Evolutionary conservation across 2,888 invertebrate genomes (phyloP).

Genomic region (Sesamia inferens): DNA sequence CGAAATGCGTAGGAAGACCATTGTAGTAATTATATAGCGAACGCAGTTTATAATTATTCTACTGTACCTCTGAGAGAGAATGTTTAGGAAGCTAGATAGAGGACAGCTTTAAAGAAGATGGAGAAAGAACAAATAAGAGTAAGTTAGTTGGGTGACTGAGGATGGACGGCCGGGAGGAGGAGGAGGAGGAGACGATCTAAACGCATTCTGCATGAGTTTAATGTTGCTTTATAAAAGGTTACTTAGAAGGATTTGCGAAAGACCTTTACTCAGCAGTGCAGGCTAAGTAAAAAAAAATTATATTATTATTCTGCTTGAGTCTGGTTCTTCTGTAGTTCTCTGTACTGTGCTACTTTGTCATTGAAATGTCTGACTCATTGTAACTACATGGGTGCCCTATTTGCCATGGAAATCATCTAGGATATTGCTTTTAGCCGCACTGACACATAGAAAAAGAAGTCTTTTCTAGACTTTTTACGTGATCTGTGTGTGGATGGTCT

Average conservation of each 20-base stretch:
- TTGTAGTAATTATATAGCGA: slow-evolving; percentile 11
- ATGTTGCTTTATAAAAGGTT: neutral
- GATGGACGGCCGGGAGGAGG: neutral
- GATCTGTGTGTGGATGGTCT: slow-evolving; percentile 30
- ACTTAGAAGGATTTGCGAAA: neutral
- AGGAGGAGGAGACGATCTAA: too few relatives aligned
- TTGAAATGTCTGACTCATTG: slow-evolving; percentile 57
- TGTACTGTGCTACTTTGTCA: slow-evolving; percentile 16
- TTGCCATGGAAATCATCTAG: slow-evolving; percentile 59
- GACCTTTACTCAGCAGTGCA: neutral
- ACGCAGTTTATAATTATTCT: slow-evolving; percentile 7
- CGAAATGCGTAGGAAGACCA: slow-evolving; percentile 11
- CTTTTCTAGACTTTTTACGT: slow-evolving; percentile 41
- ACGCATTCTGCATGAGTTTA: neutral
- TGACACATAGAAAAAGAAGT: slow-evolving; percentile 24
- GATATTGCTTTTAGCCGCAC: slow-evolving; percentile 48
- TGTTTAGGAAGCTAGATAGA: neutral
- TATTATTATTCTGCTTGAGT: neutral
- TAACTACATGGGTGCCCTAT: slow-evolving; percentile 50
- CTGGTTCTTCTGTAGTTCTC: slow-evolving; percentile 27
- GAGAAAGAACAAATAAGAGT: neutral
- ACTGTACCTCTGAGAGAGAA: neutral
- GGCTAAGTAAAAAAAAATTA: neutral
- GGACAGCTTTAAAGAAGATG: neutral
- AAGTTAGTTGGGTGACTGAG: neutral